Base-by-base conservation (phyloP, 1,140 invertebrate genomes). In the Atta texana region DNA sequence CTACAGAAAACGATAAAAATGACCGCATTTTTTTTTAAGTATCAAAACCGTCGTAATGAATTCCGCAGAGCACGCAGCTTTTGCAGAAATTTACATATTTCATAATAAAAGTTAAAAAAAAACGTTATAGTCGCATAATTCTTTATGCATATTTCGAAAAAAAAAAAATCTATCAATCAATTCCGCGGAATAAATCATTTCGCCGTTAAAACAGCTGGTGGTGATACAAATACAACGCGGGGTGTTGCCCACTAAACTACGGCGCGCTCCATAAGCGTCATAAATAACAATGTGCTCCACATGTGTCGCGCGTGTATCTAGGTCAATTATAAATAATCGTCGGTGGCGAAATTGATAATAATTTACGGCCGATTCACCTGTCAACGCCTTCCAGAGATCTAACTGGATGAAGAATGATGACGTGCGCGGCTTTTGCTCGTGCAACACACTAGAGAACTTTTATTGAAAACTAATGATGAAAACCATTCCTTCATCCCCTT, bases 261-360 rank as follows among this genome's bases (percentile, higher is more conserved):
- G 21, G 61, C 61, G 78, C 34, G 51, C 66, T 24, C 57, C 75
- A 57, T 81, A 78, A 61, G 66, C 34, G 61, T 71, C 66, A 74
- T 75, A 84, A 75, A 84, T 84, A 84, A 84, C 71, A 84, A 84
- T 74, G 55, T 39, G 68, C 68, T 80, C 63, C 63, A 74, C 80
- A 44, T 74, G 69, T 74, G 80, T 82, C 68, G 80, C 80, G 55
- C 55, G 39, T 59, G 80, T 59, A 84, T 84, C 69, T 75, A 21
- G 80, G 80, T 84, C 80, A 84, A 84, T 84, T 84, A 84, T 75
- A 84, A 84, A 84, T 84, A 84, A 84, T 84, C 80, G 80, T 61
- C 80, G 59, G 53, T 34, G 69, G 80, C 24, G 21, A 82, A 84
- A 84, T 84, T 84, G 69, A 84, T 84, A 74, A 82, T 82, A 84